phyloP scores from a whole-genome alignment of 2,113 vertebrate genomes.

The Grantiella picta region DNA sequence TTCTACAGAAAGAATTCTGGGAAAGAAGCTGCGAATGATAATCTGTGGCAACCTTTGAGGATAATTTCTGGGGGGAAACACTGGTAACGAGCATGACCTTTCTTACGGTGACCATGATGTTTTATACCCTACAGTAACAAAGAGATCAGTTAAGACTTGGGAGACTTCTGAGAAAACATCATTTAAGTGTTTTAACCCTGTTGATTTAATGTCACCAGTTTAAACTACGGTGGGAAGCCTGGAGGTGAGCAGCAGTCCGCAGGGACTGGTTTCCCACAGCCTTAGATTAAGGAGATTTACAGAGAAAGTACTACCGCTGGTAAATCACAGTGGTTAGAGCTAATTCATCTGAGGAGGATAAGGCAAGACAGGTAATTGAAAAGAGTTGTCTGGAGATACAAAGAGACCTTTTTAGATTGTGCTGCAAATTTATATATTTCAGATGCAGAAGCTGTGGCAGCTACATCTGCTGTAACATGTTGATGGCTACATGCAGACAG shows the following conservation, averaged over 20 bases:
- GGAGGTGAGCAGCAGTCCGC: neutral
- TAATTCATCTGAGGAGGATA: neutral
- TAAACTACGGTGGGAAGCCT: neutral
- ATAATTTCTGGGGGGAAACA: neutral
- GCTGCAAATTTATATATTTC: neutral
- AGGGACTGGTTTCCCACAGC: neutral
- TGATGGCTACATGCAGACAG: neutral
- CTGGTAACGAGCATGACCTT: neutral
- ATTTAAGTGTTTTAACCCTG: neutral
- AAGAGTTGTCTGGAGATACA: neutral
- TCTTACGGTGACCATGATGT: neutral
- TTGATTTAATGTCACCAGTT: neutral
- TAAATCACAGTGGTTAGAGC: neutral
- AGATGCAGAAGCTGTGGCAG: neutral
- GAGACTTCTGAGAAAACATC: neutral
- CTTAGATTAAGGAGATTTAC: neutral
- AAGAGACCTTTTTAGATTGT: neutral
- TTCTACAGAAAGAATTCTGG: neutral
- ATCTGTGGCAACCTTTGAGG: neutral
- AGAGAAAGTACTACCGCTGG: neutral
- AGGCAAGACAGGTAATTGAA: neutral
- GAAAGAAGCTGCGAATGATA: neutral
- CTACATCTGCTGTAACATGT: neutral
- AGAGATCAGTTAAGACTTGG: neutral
- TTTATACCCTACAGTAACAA: neutral